phyloP scores from a whole-genome alignment of 2,888 invertebrate genomes.

The Galeruca laticollis region DNA sequence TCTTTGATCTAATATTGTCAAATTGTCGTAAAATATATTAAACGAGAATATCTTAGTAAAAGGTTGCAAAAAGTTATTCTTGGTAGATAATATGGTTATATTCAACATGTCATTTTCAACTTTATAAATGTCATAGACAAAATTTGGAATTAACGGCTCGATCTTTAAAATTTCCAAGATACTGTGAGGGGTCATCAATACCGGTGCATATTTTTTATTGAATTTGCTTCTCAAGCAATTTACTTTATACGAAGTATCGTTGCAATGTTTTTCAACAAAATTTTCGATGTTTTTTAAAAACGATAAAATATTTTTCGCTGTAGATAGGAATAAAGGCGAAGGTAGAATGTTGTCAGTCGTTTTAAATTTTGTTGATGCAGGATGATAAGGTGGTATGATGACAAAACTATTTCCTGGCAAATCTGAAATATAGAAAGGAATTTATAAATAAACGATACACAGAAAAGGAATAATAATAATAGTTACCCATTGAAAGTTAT shows the following conservation, averaged over 20 bases:
- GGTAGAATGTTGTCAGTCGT: conserved; percentile 56
- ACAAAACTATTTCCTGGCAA: conserved; percentile 60
- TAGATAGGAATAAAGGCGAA: conserved; percentile 61
- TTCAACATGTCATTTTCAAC: conserved; percentile 49
- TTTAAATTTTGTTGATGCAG: conserved; percentile 49
- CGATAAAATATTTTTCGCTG: conserved; percentile 59
- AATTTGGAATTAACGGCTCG: conserved; percentile 57
- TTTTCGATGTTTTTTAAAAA: conserved; percentile 53
- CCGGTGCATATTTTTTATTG: conserved; percentile 26
- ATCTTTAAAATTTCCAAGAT: conserved; percentile 58
- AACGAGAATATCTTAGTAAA: conserved; percentile 58
- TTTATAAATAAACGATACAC: background rate
- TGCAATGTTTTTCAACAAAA: conserved; percentile 57
- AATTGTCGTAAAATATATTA: conserved; percentile 59
- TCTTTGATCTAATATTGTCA: conserved; percentile 52
- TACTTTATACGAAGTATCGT: conserved; percentile 58
- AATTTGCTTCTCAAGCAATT: conserved; percentile 56
- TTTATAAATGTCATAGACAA: conserved; percentile 60
- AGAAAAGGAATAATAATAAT: too few relatives aligned
- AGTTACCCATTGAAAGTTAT: too few relatives aligned
- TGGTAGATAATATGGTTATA: conserved; percentile 33
- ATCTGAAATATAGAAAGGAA: conserved; percentile 53
- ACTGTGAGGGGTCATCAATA: conserved; percentile 32
- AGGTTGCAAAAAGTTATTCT: conserved; percentile 52
- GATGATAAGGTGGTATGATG: conserved; percentile 57